A percentile compares a stretch with the other conserved stretches of the same genome.
phyloP scores from a whole-genome alignment of 1,140 invertebrate species.

The Tyrophagus putrescentiae region DNA sequence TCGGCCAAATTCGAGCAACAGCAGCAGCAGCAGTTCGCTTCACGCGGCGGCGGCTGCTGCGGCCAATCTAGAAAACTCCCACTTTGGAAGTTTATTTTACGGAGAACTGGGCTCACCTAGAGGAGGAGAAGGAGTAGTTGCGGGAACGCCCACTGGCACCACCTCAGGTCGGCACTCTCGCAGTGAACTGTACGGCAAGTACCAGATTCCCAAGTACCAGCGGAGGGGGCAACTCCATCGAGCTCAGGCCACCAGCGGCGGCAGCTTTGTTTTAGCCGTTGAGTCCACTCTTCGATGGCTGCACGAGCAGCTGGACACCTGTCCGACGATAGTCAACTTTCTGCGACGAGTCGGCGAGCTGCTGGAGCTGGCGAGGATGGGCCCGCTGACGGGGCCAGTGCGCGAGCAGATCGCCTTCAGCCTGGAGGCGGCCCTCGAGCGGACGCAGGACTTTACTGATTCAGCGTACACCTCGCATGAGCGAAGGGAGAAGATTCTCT shows the following conservation, averaged over 20 bases:
- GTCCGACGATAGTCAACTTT: constrained; percentile 13
- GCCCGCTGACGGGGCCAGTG: constrained; percentile 42
- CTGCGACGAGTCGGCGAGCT: constrained; percentile 40
- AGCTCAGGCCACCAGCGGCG: background rate
- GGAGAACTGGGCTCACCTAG: too few species aligned
- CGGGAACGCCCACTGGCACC: too few species aligned
- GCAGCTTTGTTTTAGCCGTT: background rate
- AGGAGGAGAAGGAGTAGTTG: too few species aligned
- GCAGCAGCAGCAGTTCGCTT: too few species aligned
- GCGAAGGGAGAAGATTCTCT: constrained; percentile 81
- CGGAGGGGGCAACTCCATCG: constrained; percentile 15
- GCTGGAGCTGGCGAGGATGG: constrained; percentile 63
- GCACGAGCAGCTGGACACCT: constrained; percentile 11
- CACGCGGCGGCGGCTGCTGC: too few species aligned
- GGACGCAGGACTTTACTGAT: constrained; percentile 90
- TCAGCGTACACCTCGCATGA: constrained; percentile 95
- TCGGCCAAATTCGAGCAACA: too few species aligned
- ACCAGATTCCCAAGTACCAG: constrained; percentile 10
- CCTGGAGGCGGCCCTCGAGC: constrained; percentile 77
- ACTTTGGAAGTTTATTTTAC: too few species aligned
- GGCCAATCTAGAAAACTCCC: too few species aligned
- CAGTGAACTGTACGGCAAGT: too few species aligned
- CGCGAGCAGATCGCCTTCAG: constrained; percentile 60
- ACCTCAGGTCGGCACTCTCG: background rate
- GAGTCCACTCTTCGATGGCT: constrained; percentile 7